These are phyloP conservation scores for Cyrtodaria siliqua DNA, from an alignment of 2,888 invertebrate species.

Conservation along the genomic window DNA sequence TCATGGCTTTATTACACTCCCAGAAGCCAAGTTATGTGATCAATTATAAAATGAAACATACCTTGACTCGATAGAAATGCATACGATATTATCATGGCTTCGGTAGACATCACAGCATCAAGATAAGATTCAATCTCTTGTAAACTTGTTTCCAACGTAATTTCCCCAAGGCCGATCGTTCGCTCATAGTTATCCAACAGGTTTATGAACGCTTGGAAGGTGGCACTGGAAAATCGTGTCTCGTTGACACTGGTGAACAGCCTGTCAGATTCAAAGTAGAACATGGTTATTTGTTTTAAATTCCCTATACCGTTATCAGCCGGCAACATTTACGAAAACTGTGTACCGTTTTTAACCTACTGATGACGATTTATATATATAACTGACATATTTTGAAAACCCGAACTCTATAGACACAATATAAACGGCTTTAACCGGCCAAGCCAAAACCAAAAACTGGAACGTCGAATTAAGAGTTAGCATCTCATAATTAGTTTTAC, in stretches of 20 bases:
- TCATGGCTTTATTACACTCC: too few species aligned
- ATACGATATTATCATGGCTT: slow-evolving; percentile 56
- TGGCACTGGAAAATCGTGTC: slow-evolving; percentile 39
- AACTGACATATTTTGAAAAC: too few species aligned
- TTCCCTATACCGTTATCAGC: too few species aligned
- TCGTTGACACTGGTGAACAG: slow-evolving; percentile 55
- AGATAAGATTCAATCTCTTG: slow-evolving; percentile 57
- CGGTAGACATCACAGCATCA: slow-evolving; percentile 45
- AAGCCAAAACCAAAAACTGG: too few species aligned
- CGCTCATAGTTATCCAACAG: slow-evolving; percentile 64
- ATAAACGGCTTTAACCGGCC: too few species aligned
- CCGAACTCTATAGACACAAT: too few species aligned
- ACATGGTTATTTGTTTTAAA: too few species aligned
- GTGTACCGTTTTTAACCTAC: too few species aligned
- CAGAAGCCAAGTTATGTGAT: neutral
- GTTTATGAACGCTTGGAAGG: slow-evolving; percentile 52
- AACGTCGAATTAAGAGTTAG: too few species aligned
- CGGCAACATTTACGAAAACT: too few species aligned
- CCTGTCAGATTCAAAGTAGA: slow-evolving; percentile 5
- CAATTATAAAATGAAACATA: slow-evolving; percentile 25
- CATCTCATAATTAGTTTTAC: too few species aligned
- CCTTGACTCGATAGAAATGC: slow-evolving; percentile 49
- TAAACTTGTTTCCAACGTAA: slow-evolving; percentile 8
- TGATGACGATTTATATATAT: too few species aligned
- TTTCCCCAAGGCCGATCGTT: slow-evolving; percentile 47